A percentile compares a stretch with the other conserved stretches of the same genome.
Conservation (phyloP, 35 echinoderm and acorn worm species). For the Diadema setosum region DNA sequence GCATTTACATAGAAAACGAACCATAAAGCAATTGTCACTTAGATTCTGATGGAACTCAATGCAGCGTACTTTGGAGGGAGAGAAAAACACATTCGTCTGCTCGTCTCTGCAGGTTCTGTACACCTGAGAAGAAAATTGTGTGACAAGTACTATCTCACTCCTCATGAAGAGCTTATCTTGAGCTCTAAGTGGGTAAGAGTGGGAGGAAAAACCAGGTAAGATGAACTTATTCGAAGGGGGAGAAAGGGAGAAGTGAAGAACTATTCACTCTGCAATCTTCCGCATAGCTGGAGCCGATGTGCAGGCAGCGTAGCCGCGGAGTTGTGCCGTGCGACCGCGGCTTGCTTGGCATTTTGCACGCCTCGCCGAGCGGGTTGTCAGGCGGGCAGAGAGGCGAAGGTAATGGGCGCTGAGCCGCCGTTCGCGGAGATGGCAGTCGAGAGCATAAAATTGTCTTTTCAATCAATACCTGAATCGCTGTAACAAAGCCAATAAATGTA, state of each 20-base stretch:
- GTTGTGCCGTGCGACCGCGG: neutral
- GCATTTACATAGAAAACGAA: neutral
- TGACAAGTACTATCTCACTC: neutral
- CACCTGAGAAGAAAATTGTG: neutral
- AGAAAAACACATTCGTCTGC: neutral
- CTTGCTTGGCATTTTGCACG: neutral
- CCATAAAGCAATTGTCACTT: neutral
- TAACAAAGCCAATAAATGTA: too few species aligned
- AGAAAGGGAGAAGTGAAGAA: neutral
- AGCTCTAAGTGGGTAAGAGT: neutral
- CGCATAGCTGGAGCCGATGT: slow-evolving; percentile 1
- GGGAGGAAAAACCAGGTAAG: neutral
- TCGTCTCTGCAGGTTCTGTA: neutral
- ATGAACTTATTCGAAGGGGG: slow-evolving; percentile 1
- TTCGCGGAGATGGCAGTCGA: too few species aligned
- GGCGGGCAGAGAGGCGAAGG: neutral
- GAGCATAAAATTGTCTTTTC: too few species aligned
- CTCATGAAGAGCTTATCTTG: neutral
- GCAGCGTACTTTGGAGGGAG: neutral
- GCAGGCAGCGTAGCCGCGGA: neutral
- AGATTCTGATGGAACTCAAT: neutral
- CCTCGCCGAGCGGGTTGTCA: neutral
- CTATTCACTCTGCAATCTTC: slow-evolving; percentile 14
- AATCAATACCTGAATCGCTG: too few species aligned
- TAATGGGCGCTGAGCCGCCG: neutral